Evolutionary conservation across 2,797 vertebrate species (phyloP).

Genomic region (Arrhamphus sclerolepis): DNA sequence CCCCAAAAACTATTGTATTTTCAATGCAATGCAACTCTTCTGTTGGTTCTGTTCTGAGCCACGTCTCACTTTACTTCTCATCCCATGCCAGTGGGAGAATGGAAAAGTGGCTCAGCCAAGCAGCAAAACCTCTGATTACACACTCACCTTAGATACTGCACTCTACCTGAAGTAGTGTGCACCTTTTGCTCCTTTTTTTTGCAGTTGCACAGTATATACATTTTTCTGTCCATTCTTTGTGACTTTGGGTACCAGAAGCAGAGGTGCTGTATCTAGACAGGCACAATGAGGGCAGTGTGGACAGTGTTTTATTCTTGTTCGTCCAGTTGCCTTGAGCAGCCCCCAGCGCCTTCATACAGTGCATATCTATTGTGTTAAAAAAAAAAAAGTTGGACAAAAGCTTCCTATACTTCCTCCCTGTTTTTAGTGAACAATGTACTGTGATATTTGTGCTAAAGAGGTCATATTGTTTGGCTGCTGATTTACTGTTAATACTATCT

Average conservation of each 20-base stretch:
- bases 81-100: slow-evolving; percentile 41
- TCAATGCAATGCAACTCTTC: slow-evolving; percentile 52
- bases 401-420: slow-evolving; percentile 71
- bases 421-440: slow-evolving; percentile 77
- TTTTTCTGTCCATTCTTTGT: slow-evolving; percentile 55
- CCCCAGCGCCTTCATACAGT: slow-evolving; percentile 70
- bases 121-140: slow-evolving; percentile 44
- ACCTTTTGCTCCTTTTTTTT: slow-evolving; percentile 27
- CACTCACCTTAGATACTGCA: slow-evolving; percentile 16
- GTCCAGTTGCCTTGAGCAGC: slow-evolving; percentile 74
- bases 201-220: slow-evolving; percentile 42
- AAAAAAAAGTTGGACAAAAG: slow-evolving; percentile 37
- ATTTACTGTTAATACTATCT: slow-evolving; percentile 78
- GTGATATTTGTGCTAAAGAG: slow-evolving; percentile 76
- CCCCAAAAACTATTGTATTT: slow-evolving; percentile 17
- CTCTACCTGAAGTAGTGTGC: slow-evolving; percentile 26
- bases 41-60: slow-evolving; percentile 46
- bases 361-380: slow-evolving; percentile 68
- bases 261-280: slow-evolving; percentile 41
- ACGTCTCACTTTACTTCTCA: slow-evolving; percentile 49
- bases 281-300: slow-evolving; percentile 61
- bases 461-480: slow-evolving; percentile 75
- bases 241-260: slow-evolving; percentile 36
- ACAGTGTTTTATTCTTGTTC: slow-evolving; percentile 61
- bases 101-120: slow-evolving; percentile 52